These are phyloP conservation scores for Lathronympha strigana DNA, from an alignment of 2,888 invertebrate genomes.

Conservation along the genomic window DNA sequence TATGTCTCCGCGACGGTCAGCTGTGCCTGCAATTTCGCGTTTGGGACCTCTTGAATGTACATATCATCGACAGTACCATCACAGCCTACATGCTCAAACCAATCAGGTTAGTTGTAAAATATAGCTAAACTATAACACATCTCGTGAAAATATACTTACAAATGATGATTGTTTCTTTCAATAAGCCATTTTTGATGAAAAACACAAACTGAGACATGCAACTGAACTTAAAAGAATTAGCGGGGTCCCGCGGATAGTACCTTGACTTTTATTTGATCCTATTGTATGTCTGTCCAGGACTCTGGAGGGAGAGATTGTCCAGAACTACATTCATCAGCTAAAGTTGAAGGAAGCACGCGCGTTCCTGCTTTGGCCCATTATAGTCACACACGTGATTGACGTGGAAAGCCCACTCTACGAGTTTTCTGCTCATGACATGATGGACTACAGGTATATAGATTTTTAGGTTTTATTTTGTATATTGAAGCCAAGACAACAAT, in stretches of 20 bases:
- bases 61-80: conserved; percentile 91
- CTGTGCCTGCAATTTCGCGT: conserved; percentile 92
- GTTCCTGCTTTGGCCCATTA: conserved; percentile 94
- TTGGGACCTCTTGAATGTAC: conserved; percentile 90
- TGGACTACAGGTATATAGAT: conserved; percentile 83
- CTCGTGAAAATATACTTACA: neutral
- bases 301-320: conserved; percentile 89
- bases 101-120: conserved; percentile 60
- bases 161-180: conserved; percentile 25
- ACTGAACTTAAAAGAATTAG: conserved; percentile 11
- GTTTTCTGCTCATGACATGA: conserved; percentile 90
- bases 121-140: neutral
- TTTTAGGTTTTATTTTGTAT: too few species aligned
- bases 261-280: neutral
- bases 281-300: conserved; percentile 57
- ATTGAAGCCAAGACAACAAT: too few species aligned
- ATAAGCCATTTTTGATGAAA: conserved; percentile 26
- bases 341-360: conserved; percentile 87
- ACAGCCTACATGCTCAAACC: conserved; percentile 87
- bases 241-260: neutral
- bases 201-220: conserved; percentile 31
- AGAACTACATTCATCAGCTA: conserved; percentile 89
- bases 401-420: conserved; percentile 90
- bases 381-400: conserved; percentile 93
- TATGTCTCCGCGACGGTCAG: conserved; percentile 91